phyloP scores from a whole-genome alignment of 1,140 invertebrate species.

The Heterodera schachtii region DNA sequence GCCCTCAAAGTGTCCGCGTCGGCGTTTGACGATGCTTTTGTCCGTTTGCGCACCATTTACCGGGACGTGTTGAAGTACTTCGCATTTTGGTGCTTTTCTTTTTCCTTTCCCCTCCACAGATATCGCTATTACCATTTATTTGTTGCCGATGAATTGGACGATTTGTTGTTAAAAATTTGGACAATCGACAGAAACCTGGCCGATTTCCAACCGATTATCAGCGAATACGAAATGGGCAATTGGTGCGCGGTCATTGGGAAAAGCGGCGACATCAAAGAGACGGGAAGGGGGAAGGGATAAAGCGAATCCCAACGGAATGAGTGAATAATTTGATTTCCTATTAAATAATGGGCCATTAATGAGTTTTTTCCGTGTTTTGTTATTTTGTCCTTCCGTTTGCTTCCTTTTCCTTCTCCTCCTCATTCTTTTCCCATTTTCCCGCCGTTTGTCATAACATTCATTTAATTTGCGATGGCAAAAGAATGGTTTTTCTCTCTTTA shows the following conservation, averaged over 20 bases:
- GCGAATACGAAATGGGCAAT: constrained; percentile 28
- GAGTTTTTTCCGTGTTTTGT: too few species aligned
- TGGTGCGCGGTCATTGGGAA: constrained; percentile 14
- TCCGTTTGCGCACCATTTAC: neutral
- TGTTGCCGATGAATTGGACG: constrained; percentile 10
- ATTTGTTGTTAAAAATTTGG: neutral
- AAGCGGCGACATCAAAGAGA: neutral
- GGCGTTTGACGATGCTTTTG: constrained; percentile 13
- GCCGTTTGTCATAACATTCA: too few species aligned
- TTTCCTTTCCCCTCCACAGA: neutral
- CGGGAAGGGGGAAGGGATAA: too few species aligned
- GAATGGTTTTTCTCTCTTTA: neutral
- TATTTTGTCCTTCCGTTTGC: neutral
- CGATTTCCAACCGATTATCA: neutral
- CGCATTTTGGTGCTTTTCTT: neutral
- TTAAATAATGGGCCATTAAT: too few species aligned
- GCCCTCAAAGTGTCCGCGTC: neutral
- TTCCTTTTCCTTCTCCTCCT: too few species aligned
- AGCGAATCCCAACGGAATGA: too few species aligned
- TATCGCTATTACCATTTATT: constrained; percentile 28
- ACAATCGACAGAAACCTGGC: neutral
- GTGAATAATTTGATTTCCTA: too few species aligned
- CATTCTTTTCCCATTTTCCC: too few species aligned
- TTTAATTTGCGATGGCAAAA: neutral
- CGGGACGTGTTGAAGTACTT: constrained; percentile 20